Conservation (phyloP, 1,140 invertebrate genomes). For the Conus betulinus region DNA sequence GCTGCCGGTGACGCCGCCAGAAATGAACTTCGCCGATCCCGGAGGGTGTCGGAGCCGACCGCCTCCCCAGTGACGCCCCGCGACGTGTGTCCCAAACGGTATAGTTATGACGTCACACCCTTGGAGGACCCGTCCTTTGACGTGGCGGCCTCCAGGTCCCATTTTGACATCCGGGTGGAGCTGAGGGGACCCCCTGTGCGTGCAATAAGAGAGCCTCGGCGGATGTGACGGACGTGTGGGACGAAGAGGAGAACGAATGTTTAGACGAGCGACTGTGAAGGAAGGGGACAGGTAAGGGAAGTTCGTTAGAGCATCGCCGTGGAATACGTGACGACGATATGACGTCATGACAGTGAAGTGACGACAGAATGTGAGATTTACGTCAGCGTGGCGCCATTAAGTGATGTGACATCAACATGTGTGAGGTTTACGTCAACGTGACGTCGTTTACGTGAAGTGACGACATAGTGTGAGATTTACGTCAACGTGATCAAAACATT, state of each 20-base stretch:
- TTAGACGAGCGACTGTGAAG: neutral
- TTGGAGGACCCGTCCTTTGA: neutral
- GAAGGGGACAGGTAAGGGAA: neutral
- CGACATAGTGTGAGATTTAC: neutral
- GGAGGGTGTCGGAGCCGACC: slow-evolving; percentile 11
- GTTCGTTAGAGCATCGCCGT: neutral
- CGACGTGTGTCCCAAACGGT: neutral
- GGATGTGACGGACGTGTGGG: no score
- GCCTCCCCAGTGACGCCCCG: neutral
- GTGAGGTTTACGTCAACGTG: no score
- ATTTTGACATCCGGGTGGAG: slow-evolving; percentile 31
- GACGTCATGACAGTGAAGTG: neutral
- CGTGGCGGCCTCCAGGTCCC: neutral
- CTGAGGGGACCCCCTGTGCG: neutral
- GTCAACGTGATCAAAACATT: neutral
- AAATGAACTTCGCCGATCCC: neutral
- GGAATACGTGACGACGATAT: neutral
- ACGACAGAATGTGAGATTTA: neutral
- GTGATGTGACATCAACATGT: no score
- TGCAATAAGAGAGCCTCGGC: neutral
- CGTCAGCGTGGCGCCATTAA: no score
- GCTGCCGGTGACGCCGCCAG: neutral
- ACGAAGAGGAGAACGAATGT: neutral
- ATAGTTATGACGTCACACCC: neutral
- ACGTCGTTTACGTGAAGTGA: no score